Base-by-base conservation (phyloP, 2,797 vertebrate genomes). In the Brotula barbata region DNA sequence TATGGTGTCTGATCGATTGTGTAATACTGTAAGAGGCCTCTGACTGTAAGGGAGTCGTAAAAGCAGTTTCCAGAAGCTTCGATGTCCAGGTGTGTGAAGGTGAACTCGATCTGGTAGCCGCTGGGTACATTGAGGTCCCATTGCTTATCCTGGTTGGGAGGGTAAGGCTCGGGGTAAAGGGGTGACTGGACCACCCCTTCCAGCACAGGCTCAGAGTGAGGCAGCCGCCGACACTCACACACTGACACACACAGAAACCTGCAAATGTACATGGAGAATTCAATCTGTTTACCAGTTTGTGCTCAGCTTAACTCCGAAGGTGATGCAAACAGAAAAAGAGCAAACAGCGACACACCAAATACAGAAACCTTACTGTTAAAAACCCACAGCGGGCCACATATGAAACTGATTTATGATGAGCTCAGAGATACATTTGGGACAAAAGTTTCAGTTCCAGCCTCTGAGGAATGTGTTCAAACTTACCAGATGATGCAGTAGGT, bases 21-120 rank as follows among this genome's bases (percentile, higher is more conserved):
- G 16, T 56, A 49, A 25, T 12, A 16, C 49, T 63, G 6, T 59
- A 50, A 49, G 51, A 21, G 51, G 11, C 21, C 20, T 68, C 82
- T 85, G 78, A 98, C 95, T 93, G 90, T 92, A 39, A 97, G 86
- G 12, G 86, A 87, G 75, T 97, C 94, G 12, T 95, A 94, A 20
- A 88, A 78, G 1, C 95, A 96, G 81, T 87, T 71, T 46, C 77
- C 78, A 0, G 95, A 94, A 0, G 87, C 83, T 52, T 96, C 94
- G 0, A 96, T 88, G 64, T 98, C 94, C 87, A 96, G 40, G 57
- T 95, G 92, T 9, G 89, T 93, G 87, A 98, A 96, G 74, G 91
- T 94, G 56, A 98, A 90, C 37, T 8, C 87, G 69, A 97, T 89
- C 28, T 89, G 92, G 12, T 90, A 94, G 34, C 95, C 96, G 0